Evolutionary conservation across 1,140 invertebrate species (phyloP).

Genomic region (Drosophila albomicans): DNA sequence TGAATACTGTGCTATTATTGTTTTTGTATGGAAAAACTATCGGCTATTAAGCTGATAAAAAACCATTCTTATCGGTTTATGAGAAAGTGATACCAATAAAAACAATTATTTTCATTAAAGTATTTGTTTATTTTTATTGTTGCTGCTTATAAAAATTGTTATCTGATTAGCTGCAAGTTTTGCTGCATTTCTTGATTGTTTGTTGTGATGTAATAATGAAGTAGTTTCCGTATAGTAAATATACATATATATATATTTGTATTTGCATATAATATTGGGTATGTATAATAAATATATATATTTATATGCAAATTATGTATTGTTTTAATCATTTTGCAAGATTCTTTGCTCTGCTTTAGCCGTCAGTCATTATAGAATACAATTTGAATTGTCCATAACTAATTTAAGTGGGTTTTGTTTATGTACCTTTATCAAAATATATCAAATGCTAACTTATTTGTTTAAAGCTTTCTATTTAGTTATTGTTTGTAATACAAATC

Average conservation of each 20-base stretch:
- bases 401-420: slow-evolving; percentile 44
- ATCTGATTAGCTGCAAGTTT: slow-evolving; percentile 15
- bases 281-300: slow-evolving; percentile 36
- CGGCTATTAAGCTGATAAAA: too few relatives aligned
- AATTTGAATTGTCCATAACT: slow-evolving; percentile 66
- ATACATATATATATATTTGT: slow-evolving; percentile 31
- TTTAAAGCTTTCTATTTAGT: slow-evolving; percentile 82
- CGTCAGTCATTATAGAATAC: slow-evolving; percentile 61
- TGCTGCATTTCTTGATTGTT: slow-evolving; percentile 29
- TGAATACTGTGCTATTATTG: too few relatives aligned
- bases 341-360: slow-evolving; percentile 30
- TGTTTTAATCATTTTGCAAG: slow-evolving; percentile 43
- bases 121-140: slow-evolving; percentile 46
- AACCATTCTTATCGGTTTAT: too few relatives aligned
- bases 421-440: slow-evolving; percentile 71
- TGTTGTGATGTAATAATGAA: slow-evolving; percentile 34
- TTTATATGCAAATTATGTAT: slow-evolving; percentile 38
- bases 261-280: slow-evolving; percentile 17
- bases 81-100: background rate
- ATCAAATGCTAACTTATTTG: slow-evolving; percentile 78
- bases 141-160: slow-evolving; percentile 38
- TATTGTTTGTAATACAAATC: slow-evolving; percentile 72
- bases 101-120: slow-evolving; percentile 22
- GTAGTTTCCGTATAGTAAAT: slow-evolving; percentile 38
- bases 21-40: too few relatives aligned